Evolutionary conservation across 2,888 invertebrate species (phyloP).

Genomic region (Nemurella pictetii): DNA sequence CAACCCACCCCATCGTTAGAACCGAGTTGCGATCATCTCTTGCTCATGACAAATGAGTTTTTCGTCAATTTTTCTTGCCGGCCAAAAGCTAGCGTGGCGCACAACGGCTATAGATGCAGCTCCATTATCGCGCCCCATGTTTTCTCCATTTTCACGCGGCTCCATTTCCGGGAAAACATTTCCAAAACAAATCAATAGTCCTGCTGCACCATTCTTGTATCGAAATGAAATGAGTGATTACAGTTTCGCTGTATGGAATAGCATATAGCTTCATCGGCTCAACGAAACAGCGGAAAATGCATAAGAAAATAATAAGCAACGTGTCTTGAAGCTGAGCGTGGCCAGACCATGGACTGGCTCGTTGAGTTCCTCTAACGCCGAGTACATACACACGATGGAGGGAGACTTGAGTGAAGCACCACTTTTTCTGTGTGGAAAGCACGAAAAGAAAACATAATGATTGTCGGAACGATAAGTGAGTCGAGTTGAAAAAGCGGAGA

Average conservation of each 20-base stretch:
- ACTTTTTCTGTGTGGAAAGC: neutral
- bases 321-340: neutral
- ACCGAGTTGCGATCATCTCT: neutral
- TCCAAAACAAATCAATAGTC: neutral
- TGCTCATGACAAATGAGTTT: neutral
- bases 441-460: slow-evolving; percentile 10
- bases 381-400: no score
- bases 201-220: neutral
- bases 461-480: slow-evolving; percentile 4
- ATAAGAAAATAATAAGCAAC: neutral
- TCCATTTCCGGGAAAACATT: neutral
- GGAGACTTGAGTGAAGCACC: neutral
- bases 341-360: no score
- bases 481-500: neutral
- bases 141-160: neutral
- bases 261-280: neutral
- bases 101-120: neutral
- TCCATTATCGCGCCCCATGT: neutral
- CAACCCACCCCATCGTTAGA: neutral
- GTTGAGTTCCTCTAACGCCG: no score
- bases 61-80: neutral
- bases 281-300: neutral
- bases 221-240: neutral
- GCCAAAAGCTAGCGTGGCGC: neutral
- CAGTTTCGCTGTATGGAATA: no score